Percentiles rank a stretch among this genome's conserved stretches.
These are phyloP conservation scores for Ancistrus triradiatus DNA, from an alignment of 2,113 vertebrate species.

Conservation along the genomic window DNA sequence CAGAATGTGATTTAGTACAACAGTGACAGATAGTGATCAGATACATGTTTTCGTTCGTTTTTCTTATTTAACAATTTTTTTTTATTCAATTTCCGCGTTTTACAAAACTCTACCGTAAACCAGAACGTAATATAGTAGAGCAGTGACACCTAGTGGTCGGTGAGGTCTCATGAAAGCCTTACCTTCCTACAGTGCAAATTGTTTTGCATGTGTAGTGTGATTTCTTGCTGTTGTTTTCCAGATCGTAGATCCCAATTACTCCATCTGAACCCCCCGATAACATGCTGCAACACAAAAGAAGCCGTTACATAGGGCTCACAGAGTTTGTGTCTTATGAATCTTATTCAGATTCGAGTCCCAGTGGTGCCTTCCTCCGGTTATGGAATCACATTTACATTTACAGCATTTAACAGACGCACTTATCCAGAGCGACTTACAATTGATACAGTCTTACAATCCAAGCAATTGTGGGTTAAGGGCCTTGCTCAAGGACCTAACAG, in stretches of 20 bases:
- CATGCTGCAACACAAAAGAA: constrained; percentile 72
- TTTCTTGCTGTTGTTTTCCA: constrained; percentile 83
- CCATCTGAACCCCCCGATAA: constrained; percentile 92
- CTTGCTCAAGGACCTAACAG: too few relatives aligned
- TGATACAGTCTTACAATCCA: too few relatives aligned
- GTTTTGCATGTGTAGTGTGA: constrained; percentile 87
- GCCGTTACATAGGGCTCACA: background rate
- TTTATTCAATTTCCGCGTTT: background rate
- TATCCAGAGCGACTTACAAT: too few relatives aligned
- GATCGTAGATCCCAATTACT: constrained; percentile 88
- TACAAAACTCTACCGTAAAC: background rate
- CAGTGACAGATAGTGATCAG: background rate
- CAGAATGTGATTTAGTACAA: background rate
- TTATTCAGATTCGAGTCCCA: too few relatives aligned
- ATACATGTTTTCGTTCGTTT: too few relatives aligned
- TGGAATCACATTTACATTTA: too few relatives aligned
- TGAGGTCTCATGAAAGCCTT: constrained; percentile 34
- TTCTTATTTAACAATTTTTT: background rate
- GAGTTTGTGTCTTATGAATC: too few relatives aligned
- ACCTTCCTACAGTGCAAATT: constrained; percentile 87
- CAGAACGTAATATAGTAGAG: background rate
- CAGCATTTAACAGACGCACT: too few relatives aligned
- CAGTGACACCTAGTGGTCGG: constrained; percentile 55
- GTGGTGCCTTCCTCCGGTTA: too few relatives aligned
- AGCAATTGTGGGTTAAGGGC: too few relatives aligned